Evolutionary conservation across 2,797 vertebrate genomes (phyloP).

Genomic region (Agapornis canus): DNA sequence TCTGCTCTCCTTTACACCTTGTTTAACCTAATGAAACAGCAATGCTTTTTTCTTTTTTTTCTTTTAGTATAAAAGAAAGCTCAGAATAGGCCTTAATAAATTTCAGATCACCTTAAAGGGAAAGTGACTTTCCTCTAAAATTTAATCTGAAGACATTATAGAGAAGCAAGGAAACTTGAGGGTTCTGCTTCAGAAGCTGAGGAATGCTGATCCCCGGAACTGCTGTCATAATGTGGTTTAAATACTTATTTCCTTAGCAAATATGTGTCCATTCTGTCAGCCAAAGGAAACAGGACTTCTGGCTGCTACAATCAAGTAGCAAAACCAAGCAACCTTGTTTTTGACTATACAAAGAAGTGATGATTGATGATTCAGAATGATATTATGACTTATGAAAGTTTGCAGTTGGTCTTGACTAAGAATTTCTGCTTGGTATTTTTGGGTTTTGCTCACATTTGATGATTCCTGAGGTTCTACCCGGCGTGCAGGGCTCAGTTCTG

Average conservation of each 20-base stretch:
- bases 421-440: background rate
- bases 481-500: background rate
- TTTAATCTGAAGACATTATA: background rate
- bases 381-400: background rate
- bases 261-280: background rate
- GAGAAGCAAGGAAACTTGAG: background rate
- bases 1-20: conserved; percentile 6
- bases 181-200: background rate
- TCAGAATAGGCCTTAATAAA: background rate
- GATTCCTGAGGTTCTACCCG: background rate
- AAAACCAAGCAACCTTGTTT: background rate
- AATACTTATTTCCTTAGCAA: background rate
- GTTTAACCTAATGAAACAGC: conserved; percentile 11
- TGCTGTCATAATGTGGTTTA: background rate
- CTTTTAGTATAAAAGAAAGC: background rate
- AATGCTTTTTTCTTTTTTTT: background rate
- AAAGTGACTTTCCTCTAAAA: background rate
- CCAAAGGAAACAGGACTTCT: background rate
- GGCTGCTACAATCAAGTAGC: background rate
- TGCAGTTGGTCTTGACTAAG: background rate
- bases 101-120: background rate
- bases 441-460: background rate
- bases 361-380: background rate
- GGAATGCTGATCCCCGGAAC: background rate
- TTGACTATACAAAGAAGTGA: background rate